These are phyloP conservation scores for Synergus umbraculus DNA, from an alignment of 2,888 invertebrate species.

Conservation along the genomic window DNA sequence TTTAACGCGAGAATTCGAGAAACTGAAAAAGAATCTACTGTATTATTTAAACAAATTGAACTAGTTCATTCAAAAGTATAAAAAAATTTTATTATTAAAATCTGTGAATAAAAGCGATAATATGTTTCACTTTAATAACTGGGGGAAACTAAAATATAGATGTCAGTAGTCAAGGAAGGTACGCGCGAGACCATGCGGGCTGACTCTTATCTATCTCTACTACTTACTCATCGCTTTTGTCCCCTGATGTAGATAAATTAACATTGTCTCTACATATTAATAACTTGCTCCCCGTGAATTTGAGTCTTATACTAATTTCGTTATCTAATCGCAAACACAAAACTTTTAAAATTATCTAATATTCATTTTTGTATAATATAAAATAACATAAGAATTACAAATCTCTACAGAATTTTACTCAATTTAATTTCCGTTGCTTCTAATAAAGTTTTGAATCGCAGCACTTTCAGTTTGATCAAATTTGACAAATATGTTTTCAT, in stretches of 20 bases:
- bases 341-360: too few species aligned
- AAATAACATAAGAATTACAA: too few species aligned
- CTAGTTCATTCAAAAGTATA: too few species aligned
- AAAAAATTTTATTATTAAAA: not conserved
- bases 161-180: not conserved
- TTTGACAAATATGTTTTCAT: not conserved
- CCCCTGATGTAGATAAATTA: too few species aligned
- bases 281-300: not conserved
- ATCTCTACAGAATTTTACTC: too few species aligned
- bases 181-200: not conserved
- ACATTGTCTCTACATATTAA: not conserved
- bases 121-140: not conserved
- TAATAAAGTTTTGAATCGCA: too few species aligned
- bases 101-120: not conserved
- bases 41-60: too few species aligned
- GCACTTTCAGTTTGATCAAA: not conserved
- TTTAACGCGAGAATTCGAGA: not conserved
- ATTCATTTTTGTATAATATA: too few species aligned
- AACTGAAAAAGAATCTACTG: too few species aligned
- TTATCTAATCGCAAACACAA: too few species aligned
- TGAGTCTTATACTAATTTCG: not conserved
- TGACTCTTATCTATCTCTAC: constrained; percentile 5
- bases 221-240: not conserved
- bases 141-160: not conserved
- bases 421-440: too few species aligned